Base-by-base conservation (phyloP, 2,888 invertebrate genomes). In the Mesorhabditis belari region DNA sequence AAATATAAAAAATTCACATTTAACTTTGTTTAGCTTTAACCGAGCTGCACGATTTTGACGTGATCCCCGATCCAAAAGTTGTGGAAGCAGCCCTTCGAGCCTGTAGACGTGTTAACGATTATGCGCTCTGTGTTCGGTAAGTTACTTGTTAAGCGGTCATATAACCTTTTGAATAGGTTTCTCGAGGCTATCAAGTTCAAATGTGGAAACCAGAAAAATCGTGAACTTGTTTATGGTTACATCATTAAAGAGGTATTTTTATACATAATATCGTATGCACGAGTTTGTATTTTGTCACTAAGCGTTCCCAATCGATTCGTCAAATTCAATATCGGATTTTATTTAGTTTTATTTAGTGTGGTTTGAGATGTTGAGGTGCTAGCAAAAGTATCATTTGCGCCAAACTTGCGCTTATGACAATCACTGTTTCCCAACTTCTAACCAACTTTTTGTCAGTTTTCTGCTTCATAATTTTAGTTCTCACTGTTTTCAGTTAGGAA, bases 131-230 rank as follows among this genome's bases (percentile, higher is more conserved):
- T 44, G 12, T n/a, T n/a, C 68, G 75, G 87, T 94, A 3, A 95
- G 96, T 81, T 98, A 98, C 82, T 91, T 88, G 81, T 89, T n/a
- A n/a, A n/a, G n/a, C n/a, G n/a, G n/a, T n/a, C n/a, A n/a, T 91
- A 88, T 81, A 89, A 9, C 0, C 85, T 99, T 24, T 90, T 93
- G 25, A 87, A 92, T 25, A 88, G 98, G 84, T 92, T 92, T 79
- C 83, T 99, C 63, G 98, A 98, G 83, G 88, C 90, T 3, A 86
- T 93, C 77, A 91, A 90, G 85, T 83, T 85, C 76, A 95, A 95
- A 82, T 92, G 92, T 77, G 77, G 76, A 61, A 53, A 60, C 57
- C 69, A 75, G 64, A 74, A 73, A 63, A 76, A 75, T 65, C 70
- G 74, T 52, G 70, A 87, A 21, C 88, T 88, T 49, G 80, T 84